Evolutionary conservation across 2,113 vertebrate genomes (phyloP), one percentile per base, ranked within the genome.

Genomic region (Brachionichthys hirsutus): DNA sequence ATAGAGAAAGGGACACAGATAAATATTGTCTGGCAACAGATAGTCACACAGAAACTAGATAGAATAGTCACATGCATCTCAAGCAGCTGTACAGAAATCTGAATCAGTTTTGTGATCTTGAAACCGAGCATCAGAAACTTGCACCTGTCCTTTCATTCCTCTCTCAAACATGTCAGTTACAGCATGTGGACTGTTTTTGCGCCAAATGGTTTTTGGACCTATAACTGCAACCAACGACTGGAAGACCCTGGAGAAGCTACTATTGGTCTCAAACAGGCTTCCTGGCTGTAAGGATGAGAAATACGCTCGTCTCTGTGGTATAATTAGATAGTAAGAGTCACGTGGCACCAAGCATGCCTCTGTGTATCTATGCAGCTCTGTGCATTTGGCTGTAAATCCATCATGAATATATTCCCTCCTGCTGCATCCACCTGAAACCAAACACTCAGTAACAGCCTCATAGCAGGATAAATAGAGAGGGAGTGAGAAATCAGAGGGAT

Each of bases 1-100:
- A 69, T 15, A 78, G 4, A 85, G 22, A 78, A 52, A 79, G 12
- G 62, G 4, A 76, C 12, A 59, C 11, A 51, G 14, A 54, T 54
- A 22, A 66, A 45, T 22, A 30, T 9, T 44, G 43, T 16, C 16
- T 44, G 43, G 24, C 24, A 30, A 30, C 1, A 30, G 24, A 30
- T 8, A 30, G 5, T 2, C 15, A 44, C 14, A 44, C 8, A 44
- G 17, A 43, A 15, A 44, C n/a, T 3, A 4, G 45, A 44, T 3
- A 4, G 45, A 40, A 44, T 58, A 51, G 20, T 9, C 12, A 18
- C 3, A 16, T 13, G 15, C 16, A 56, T 12, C 10, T 9, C 4
- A 51, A 16, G 12, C n/a, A 60, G 36, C 24, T 22, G 3, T 9
- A 19, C 12, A 34, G 12, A 35, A 4, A 35, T 12, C 12, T 48